Evolutionary conservation across 2,797 vertebrate species (phyloP), one percentile per base, ranked within the genome.

Genomic region (Cossypha dichroa): DNA sequence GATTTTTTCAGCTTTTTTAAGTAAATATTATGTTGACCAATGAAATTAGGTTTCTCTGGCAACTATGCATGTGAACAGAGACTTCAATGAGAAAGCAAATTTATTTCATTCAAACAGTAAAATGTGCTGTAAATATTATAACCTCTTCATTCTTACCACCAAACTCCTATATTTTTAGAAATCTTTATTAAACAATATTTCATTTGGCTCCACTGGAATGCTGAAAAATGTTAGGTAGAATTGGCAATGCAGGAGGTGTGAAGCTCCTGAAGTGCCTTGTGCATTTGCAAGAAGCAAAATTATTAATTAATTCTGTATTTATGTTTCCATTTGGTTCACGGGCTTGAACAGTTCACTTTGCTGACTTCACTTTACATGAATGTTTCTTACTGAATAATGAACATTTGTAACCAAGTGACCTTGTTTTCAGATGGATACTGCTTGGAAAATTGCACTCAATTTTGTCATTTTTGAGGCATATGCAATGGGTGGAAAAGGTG

Each of bases 201-300:
- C 43, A 26, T 4, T 74, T 86, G 51, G 6, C 29, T 90, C n/a
- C 33, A 21, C 5, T 18, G 11, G 18, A 54, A 43, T 80, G 62
- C 2, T 73, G 40, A 36, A 91, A 86, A 13, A n/a, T 29, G 3
- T 51, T 45, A 38, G 36, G 66, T 68, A 77, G 22, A 80, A 22
- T 63, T 92, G 54, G 28, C 52, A 85, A 8, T 46, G n/a, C 12
- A 85, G 60, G 76, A 79, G 5, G 5, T 52, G 3, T 38, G 58
- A 40, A 48, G 19, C 9, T 81, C 45, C 62, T 81, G 38, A 85
- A 78, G 38, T 2, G 3, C 28, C 52, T 80, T 55, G 21, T 56
- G 34, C 21, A 78, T 88, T 95, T 88, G 12, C 40, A 89, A 93
- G 59, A 91, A 91, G 41, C 45, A 55, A 86, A 95, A 86, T 56